Percentiles rank a stretch among this genome's conserved stretches.
Evolutionary conservation across 2,888 invertebrate genomes (phyloP).

Genomic region (Norana najaformis): DNA sequence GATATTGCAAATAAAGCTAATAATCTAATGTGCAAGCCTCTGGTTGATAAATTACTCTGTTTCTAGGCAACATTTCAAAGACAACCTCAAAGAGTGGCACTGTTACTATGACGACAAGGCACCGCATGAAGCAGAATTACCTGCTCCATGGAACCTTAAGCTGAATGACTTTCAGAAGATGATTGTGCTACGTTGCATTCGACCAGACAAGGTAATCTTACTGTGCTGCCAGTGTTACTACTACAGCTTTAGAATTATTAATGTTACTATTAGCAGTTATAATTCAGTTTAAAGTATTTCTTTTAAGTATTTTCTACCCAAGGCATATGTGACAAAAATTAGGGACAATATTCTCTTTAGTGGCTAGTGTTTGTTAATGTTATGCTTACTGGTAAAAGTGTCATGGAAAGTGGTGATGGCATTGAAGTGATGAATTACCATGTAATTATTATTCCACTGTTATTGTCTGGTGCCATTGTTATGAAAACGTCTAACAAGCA

Average conservation of each 20-base stretch:
- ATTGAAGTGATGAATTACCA: too few relatives aligned
- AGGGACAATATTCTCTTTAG: too few relatives aligned
- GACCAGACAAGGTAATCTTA: constrained; percentile 81
- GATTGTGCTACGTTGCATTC: constrained; percentile 77
- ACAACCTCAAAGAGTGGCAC: constrained; percentile 72
- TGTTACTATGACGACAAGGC: constrained; percentile 74
- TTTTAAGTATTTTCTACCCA: too few relatives aligned
- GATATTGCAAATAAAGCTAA: too few relatives aligned
- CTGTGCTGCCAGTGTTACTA: neutral
- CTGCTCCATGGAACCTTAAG: constrained; percentile 72
- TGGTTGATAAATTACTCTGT: neutral
- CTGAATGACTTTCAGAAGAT: constrained; percentile 75
- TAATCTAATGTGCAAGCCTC: neutral
- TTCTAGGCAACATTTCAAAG: constrained; percentile 69
- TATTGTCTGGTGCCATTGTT: too few relatives aligned
- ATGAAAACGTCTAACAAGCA: too few relatives aligned
- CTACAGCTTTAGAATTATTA: neutral
- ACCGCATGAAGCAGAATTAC: constrained; percentile 75
- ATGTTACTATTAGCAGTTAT: neutral
- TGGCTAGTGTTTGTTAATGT: too few relatives aligned
- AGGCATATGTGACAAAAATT: too few relatives aligned
- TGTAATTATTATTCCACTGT: too few relatives aligned
- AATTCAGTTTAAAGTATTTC: too few relatives aligned
- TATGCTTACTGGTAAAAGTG: too few relatives aligned
- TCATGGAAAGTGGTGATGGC: too few relatives aligned